Base-by-base conservation (phyloP, 2,888 invertebrate species). In the Lasioglossum figueresi region DNA sequence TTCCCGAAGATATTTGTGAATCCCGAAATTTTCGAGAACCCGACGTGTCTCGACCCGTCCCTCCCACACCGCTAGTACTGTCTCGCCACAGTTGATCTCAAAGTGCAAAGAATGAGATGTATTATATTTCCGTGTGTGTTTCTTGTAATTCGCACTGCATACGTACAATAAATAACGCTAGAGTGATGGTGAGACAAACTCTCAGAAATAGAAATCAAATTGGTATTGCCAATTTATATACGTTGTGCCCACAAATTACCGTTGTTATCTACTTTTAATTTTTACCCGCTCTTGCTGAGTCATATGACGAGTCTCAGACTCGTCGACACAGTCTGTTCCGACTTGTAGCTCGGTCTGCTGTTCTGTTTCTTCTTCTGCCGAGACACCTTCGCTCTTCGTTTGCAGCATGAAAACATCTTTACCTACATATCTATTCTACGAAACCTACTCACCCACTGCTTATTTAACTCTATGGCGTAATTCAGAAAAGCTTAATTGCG, bases 341-440 rank as follows among this genome's bases (percentile, higher is more conserved):
- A 91, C 89, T 88, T 91, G 87, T 90, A 89, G 90, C 82, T 93
- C 93, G 88, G 84, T 88, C 90, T 91, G 91, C 93, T 87, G 89
- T 86, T 92, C 92, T 83, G 91, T 87, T 86, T 93, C 93, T 82
- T 87, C 86, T 88, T 89, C 90, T 89, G 92, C 93, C 90, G 84
- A 90, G 83, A 87, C 88, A 91, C 94, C 94, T 91, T 93, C 92
- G 89, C 79, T 92, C 93, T 94, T 92, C 93, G 80, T 92, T 91
- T 71, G 95, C 95, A 95, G 95, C 95, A 95, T 95, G 95, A 94
- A 95, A 95, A 95, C 93, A 95, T 92, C 93, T 93, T 93, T 92
- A 92, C 93, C 95, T 95, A 95, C 94, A 94, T 90, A 93, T 94
- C 94, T 95, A 94, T 92, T 93, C 95, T 95, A 95, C 94, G 89